A percentile compares a stretch with the other conserved stretches of the same genome.
phyloP scores from a whole-genome alignment of 1,140 invertebrate genomes.

The Hypsibius dujardini region DNA sequence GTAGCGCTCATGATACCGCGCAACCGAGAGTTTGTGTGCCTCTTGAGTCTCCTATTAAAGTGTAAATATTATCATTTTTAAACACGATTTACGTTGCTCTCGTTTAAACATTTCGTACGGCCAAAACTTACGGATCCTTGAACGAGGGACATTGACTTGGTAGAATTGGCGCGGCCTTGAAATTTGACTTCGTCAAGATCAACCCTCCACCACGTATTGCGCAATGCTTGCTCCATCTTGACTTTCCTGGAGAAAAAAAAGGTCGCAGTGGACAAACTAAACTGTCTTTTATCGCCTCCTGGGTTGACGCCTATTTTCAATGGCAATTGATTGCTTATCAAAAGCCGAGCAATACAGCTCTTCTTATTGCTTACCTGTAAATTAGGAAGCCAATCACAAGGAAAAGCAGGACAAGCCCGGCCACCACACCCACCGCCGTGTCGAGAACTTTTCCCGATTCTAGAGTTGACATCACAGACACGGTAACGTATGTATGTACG shows the following conservation, averaged over 20 bases:
- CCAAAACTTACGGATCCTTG: background rate
- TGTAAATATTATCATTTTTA: too few relatives aligned
- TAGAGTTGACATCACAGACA: background rate
- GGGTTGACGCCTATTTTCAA: too few relatives aligned
- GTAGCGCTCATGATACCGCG: background rate
- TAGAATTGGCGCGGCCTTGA: background rate
- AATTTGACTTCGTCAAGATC: background rate
- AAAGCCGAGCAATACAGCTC: background rate
- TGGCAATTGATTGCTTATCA: background rate
- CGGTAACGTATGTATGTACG: too few relatives aligned
- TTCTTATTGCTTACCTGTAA: constrained; percentile 3
- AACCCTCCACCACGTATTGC: constrained; percentile 5
- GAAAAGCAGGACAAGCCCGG: background rate
- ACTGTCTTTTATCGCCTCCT: too few relatives aligned
- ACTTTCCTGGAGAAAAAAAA: background rate
- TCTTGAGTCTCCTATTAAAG: background rate
- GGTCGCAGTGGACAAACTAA: too few relatives aligned
- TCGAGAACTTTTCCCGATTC: background rate
- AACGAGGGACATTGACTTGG: background rate
- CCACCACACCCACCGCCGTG: background rate
- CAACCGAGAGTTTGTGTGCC: background rate
- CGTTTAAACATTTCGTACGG: background rate
- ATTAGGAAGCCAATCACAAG: background rate
- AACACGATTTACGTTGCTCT: background rate
- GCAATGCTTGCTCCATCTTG: constrained; percentile 6